Base-by-base conservation (phyloP, 2,797 vertebrate species). In the Acanthopagrus latus region DNA sequence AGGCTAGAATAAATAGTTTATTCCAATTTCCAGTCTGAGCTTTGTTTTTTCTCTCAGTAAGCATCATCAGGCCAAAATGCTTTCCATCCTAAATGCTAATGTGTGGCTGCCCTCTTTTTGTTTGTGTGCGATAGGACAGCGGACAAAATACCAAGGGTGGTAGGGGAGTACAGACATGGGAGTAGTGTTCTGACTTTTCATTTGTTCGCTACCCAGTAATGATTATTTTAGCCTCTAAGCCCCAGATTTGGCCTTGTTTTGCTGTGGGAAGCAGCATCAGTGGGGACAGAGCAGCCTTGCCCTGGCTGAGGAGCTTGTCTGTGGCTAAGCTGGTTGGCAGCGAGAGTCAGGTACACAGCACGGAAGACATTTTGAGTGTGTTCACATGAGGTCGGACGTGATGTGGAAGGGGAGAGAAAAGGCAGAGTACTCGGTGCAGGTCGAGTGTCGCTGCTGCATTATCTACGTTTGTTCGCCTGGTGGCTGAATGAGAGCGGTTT, bases 231-330 rank as follows among this genome's bases (percentile, higher is more conserved):
- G 88, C 89, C 88, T 88, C 90, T 93, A 93, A 94, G 91, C 89
- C 80, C 64, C 90, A 93, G 91, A 94, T 94, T 95, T 95, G 93
- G 92, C 90, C 89, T 90, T 91, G 91, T 93, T 91, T 90, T 92
- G 83, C 84, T 72, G 60, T 82, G 87, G 87, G 86, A 89, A 85
- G 79, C 71, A 44, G 83, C 88, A 88, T 94, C 91, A 85, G 25
- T 65, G 64, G 88, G 87, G 88, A 91, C 80, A 74, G 81, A 76
- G 71, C 84, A 75, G 89, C 86, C 89, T 89, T 86, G 89, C 85
- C 85, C 82, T 80, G 82, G 76, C 88, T 89, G 84, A 89, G 86
- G 88, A 89, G 86, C 86, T 91, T 83, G 89, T 91, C 87, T 79
- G 66, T 46, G 74, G 86, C 86, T 95, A 90, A 93, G 87, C 87